Evolutionary conservation across 2,888 invertebrate genomes (phyloP).

Genomic region (Caprella mutica): DNA sequence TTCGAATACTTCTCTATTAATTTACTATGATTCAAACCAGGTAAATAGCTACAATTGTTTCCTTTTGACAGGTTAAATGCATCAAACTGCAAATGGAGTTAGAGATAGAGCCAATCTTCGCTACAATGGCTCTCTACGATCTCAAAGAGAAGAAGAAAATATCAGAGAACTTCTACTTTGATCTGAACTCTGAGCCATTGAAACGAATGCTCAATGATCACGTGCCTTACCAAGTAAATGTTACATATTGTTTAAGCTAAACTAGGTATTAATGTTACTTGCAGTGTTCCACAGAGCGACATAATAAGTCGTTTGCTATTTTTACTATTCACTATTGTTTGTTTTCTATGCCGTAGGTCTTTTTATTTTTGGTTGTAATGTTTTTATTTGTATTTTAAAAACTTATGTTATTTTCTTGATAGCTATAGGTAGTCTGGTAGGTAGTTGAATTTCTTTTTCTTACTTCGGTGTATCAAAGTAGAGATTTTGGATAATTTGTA

Average conservation of each 20-base stretch:
- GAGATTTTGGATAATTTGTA: background rate
- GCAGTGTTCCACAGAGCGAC: too few species aligned
- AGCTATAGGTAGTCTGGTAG: too few species aligned
- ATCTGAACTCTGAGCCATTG: conserved; percentile 73
- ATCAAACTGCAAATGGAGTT: conserved; percentile 52
- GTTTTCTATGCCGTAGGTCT: too few species aligned
- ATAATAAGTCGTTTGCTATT: too few species aligned
- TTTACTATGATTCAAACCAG: background rate
- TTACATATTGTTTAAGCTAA: too few species aligned
- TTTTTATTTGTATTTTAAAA: too few species aligned
- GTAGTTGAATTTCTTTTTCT: too few species aligned
- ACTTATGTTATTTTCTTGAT: too few species aligned
- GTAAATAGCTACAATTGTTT: background rate
- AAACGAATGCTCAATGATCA: conserved; percentile 73
- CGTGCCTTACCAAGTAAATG: conserved; percentile 66
- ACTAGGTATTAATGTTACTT: too few species aligned
- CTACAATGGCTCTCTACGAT: conserved; percentile 88
- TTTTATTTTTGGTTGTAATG: too few species aligned
- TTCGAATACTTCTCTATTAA: background rate
- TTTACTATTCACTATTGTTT: too few species aligned
- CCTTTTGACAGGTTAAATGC: conserved; percentile 21
- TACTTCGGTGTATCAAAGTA: background rate
- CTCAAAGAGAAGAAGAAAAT: conserved; percentile 82
- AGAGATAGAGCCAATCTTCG: conserved; percentile 92
- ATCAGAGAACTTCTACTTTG: conserved; percentile 95